Evolutionary conservation across 1,140 invertebrate species (phyloP).

Genomic region (Pseudomyrmex dendroicus): DNA sequence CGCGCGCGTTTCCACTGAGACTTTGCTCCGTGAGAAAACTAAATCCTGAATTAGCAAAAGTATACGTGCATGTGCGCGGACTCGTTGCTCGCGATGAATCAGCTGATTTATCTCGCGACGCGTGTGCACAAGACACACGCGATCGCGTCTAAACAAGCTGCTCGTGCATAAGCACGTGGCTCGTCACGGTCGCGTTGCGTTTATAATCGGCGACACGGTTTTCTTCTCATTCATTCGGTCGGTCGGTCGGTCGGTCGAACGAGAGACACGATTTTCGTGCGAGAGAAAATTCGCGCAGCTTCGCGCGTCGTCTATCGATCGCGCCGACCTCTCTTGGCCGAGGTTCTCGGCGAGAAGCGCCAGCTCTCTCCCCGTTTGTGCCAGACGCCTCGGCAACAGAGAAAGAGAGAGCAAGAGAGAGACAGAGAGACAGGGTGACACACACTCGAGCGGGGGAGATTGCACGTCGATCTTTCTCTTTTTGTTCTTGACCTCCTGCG

Average conservation of each 20-base stretch:
- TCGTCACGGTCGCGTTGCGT: not conserved
- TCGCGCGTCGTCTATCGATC: slow-evolving; percentile 52
- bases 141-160: not conserved
- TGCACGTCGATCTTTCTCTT: slow-evolving; percentile 30
- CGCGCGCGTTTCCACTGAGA: too few species aligned
- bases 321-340: slow-evolving; percentile 8
- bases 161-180: slow-evolving; percentile 29
- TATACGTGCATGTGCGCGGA: not conserved
- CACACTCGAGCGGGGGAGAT: not conserved
- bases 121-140: not conserved
- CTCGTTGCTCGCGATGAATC: slow-evolving; percentile 10
- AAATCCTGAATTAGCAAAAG: slow-evolving; percentile 23
- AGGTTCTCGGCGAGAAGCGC: slow-evolving; percentile 29
- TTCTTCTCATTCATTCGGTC: slow-evolving; percentile 22
- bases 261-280: slow-evolving; percentile 1
- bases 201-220: slow-evolving; percentile 21
- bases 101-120: slow-evolving; percentile 32
- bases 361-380: not conserved
- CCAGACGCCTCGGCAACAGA: not conserved
- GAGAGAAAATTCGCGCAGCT: not conserved
- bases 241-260: too few species aligned
- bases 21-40: not conserved
- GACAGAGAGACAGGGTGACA: too few species aligned
- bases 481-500: slow-evolving; percentile 52
- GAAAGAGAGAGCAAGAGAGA: not conserved